Evolutionary conservation across 2,888 invertebrate genomes (phyloP).

Genomic region (Uropetala carovei): DNA sequence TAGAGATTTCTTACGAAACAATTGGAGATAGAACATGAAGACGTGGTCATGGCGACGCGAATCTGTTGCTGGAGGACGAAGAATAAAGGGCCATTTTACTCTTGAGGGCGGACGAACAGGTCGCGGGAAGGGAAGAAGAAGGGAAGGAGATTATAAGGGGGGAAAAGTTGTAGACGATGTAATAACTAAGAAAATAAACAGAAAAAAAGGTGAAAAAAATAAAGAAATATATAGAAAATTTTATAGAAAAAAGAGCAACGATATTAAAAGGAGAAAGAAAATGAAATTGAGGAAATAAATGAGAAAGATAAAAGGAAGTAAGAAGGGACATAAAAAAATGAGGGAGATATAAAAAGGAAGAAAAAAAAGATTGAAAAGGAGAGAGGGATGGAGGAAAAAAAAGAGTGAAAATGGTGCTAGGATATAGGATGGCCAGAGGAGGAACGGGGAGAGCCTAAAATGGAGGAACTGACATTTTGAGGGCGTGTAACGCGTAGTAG

Average conservation of each 20-base stretch:
- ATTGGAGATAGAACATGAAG: background rate
- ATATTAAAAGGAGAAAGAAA: too few relatives aligned
- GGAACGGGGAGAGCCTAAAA: background rate
- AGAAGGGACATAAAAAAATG: background rate
- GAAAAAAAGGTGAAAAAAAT: too few relatives aligned
- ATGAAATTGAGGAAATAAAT: too few relatives aligned
- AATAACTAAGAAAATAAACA: too few relatives aligned
- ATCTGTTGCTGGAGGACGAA: background rate
- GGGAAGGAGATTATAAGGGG: too few relatives aligned
- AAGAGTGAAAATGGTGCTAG: background rate
- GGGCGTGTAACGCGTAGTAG: background rate
- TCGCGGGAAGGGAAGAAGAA: too few relatives aligned
- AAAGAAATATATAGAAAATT: too few relatives aligned
- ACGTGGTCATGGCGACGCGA: background rate
- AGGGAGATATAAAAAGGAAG: background rate
- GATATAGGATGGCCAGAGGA: background rate
- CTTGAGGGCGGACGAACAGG: background rate
- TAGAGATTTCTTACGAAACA: background rate
- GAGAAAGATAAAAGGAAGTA: too few relatives aligned
- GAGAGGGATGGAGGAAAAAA: background rate
- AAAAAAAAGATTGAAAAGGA: background rate
- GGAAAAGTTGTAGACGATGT: too few relatives aligned
- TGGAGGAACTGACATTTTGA: background rate
- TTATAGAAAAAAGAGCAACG: too few relatives aligned
- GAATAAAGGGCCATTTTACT: background rate